Evolutionary conservation across 2,113 vertebrate species (phyloP), one percentile per base, ranked within the genome.

Genomic region (Malurus alboscapulatus): DNA sequence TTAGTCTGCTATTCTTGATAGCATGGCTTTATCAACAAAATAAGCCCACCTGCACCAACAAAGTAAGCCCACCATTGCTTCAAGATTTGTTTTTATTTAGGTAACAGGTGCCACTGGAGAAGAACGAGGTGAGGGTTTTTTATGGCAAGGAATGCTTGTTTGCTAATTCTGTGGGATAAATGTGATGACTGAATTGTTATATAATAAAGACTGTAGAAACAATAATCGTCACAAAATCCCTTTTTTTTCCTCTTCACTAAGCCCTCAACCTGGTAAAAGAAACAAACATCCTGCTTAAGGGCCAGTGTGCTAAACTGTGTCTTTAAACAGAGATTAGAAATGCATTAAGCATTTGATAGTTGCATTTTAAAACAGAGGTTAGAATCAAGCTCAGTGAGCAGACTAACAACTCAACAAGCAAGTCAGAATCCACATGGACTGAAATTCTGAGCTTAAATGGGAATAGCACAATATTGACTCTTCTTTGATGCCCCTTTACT

Each of bases 171-270:
- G 18, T 55, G 9, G 9, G 14, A 61, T 8, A 62, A 77, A 61
- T 15, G 7, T 53, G 42, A 27, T 2, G 6, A 50, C 7, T 62
- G 10, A 48, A 84, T 77, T 66, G 27, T 42, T 53, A 24, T 22
- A 20, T 50, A 7, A 4, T n/a, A 36, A 76, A 61, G 27, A 40
- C 3, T 5, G 4, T 22, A 73, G 50, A n/a, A 88, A 13, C 8
- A 80, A 55, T 59, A 51, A 63, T 54, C 4, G n/a, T 30, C 9
- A n/a, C 0, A 1, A 65, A 9, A 4, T 21, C 0, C 3, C 4
- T 10, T 24, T 24, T 78, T 38, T 48, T 74, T 12, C 4, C 75
- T 85, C 17, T 67, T 92, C 25, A 25, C 30, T 73, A 30, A 86
- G 7, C 6, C 17, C 9, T 34, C 2, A 10, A 1, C 2, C 4